phyloP scores from a whole-genome alignment of 2,113 vertebrate species.

The Pipra filicauda region DNA sequence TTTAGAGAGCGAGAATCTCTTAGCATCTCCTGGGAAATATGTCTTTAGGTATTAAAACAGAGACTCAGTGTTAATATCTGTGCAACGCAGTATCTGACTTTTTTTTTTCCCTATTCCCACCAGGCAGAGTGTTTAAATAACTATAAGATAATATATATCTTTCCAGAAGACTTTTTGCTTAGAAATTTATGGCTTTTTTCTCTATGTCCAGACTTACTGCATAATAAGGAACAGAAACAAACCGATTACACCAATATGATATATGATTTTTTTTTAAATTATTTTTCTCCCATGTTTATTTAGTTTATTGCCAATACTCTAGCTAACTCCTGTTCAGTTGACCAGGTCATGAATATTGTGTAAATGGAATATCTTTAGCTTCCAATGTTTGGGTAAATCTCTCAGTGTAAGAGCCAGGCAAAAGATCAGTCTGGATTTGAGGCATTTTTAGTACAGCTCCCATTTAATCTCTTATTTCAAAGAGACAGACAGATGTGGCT shows the following conservation, averaged over 20 bases:
- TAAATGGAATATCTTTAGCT: background rate
- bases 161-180: background rate
- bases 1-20: background rate
- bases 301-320: background rate
- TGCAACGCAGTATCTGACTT: background rate
- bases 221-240: background rate
- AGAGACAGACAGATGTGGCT: background rate
- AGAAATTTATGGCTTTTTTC: background rate
- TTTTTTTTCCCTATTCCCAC: background rate
- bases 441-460: slow-evolving; percentile 5
- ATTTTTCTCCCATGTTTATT: background rate
- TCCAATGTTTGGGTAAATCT: background rate
- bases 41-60: background rate
- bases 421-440: slow-evolving; percentile 16
- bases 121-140: background rate
- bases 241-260: background rate
- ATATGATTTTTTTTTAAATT: background rate
- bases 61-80: background rate
- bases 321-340: background rate
- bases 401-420: background rate
- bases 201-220: background rate
- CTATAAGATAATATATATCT: background rate
- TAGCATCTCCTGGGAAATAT: background rate
- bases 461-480: slow-evolving; percentile 24
- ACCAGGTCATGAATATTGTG: background rate